Conservation (phyloP, 2,888 invertebrate genomes). For the Rhodophaea formosa region DNA sequence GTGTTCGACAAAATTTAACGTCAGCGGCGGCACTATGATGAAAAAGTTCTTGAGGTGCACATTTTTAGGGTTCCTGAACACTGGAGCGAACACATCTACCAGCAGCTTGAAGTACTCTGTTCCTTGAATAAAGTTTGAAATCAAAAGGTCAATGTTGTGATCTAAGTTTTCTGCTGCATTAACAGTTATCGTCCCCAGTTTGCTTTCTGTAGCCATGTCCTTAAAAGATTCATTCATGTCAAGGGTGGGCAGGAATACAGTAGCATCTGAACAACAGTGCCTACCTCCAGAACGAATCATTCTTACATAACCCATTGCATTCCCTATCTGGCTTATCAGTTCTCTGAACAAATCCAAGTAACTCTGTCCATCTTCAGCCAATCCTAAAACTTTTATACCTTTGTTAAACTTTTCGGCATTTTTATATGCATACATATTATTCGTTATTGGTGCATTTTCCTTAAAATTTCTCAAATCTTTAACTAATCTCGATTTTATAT, state of each 20-base stretch:
- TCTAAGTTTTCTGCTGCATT: slow-evolving; percentile 88
- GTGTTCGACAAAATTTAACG: slow-evolving; percentile 96
- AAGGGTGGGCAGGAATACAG: slow-evolving; percentile 92
- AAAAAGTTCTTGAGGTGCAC: slow-evolving; percentile 95
- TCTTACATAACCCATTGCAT: slow-evolving; percentile 97
- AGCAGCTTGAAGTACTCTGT: slow-evolving; percentile 95
- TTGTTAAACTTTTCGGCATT: slow-evolving; percentile 96
- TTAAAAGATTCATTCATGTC: slow-evolving; percentile 82
- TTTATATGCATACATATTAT: slow-evolving; percentile 91
- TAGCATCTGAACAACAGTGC: slow-evolving; percentile 94
- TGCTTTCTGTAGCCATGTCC: slow-evolving; percentile 81
- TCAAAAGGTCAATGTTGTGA: slow-evolving; percentile 88
- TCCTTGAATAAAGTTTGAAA: slow-evolving; percentile 91
- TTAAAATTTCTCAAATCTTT: slow-evolving; percentile 93
- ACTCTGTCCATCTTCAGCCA: slow-evolving; percentile 90
- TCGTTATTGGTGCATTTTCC: slow-evolving; percentile 84
- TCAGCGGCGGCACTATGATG: slow-evolving; percentile 95
- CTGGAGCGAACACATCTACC: slow-evolving; percentile 95
- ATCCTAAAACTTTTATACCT: slow-evolving; percentile 92
- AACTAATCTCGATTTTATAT: slow-evolving; percentile 95
- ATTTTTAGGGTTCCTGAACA: slow-evolving; percentile 92
- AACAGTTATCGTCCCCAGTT: slow-evolving; percentile 81
- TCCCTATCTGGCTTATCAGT: slow-evolving; percentile 96
- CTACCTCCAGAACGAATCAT: slow-evolving; percentile 96
- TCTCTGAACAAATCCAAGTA: slow-evolving; percentile 96